phyloP scores from a whole-genome alignment of 2,888 invertebrate genomes.

The Oligia latruncula region DNA sequence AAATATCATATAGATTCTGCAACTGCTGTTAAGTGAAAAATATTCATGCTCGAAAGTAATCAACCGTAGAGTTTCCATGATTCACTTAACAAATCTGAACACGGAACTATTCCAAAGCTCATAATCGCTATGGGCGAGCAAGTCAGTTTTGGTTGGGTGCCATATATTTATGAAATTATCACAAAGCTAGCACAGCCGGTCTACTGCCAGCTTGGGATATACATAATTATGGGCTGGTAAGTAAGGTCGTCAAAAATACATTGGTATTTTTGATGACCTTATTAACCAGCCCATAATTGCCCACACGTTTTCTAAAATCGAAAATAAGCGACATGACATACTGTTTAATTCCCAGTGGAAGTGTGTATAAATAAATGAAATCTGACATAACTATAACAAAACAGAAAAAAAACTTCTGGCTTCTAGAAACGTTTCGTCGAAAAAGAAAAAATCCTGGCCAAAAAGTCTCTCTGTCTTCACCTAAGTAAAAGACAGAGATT shows the following conservation, averaged over 20 bases:
- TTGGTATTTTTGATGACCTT: too few species aligned
- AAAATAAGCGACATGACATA: not conserved
- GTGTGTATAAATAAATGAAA: not conserved
- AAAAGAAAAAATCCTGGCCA: constrained; percentile 7
- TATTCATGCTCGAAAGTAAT: not conserved
- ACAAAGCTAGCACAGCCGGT: not conserved
- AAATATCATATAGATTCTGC: not conserved
- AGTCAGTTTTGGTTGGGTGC: not conserved
- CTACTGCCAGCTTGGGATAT: not conserved
- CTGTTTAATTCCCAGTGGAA: not conserved
- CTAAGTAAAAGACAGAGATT: not conserved
- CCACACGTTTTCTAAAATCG: not conserved
- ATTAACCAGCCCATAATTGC: not conserved
- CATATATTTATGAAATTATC: not conserved
- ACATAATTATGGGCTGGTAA: not conserved
- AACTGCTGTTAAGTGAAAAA: not conserved
- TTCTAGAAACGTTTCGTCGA: not conserved
- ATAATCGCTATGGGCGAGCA: not conserved
- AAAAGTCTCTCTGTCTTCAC: not conserved
- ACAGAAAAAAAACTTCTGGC: not conserved
- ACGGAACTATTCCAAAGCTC: constrained; percentile 2
- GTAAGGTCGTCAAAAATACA: not conserved
- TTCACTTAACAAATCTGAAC: not conserved
- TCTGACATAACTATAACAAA: not conserved
- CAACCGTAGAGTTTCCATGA: not conserved